Evolutionary conservation across 2,113 vertebrate species (phyloP).

Genomic region (Haemorhous mexicanus): DNA sequence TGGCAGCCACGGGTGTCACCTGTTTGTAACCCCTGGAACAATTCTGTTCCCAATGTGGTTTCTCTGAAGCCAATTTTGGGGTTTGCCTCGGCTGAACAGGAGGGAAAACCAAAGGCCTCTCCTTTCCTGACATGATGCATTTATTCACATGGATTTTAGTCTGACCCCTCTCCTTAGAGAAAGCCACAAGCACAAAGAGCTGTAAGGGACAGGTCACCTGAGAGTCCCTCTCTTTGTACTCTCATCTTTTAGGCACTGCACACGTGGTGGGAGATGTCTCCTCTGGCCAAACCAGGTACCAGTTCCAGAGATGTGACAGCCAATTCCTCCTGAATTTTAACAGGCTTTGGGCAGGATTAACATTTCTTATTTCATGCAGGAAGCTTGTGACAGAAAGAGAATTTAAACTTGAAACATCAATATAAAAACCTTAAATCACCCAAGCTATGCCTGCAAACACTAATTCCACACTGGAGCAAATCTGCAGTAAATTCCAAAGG

Average conservation of each 20-base stretch:
- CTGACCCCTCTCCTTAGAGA: neutral
- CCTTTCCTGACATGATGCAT: neutral
- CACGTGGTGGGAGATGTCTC: neutral
- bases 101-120: neutral
- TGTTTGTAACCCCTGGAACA: neutral
- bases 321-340: neutral
- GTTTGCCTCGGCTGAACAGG: neutral
- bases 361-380: neutral
- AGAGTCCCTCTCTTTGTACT: neutral
- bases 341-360: neutral
- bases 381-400: neutral
- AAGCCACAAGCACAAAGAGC: neutral
- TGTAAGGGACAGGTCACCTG: neutral
- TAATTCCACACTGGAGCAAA: neutral
- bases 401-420: neutral
- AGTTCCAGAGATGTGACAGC: neutral
- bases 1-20: neutral
- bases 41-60: neutral
- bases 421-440: neutral
- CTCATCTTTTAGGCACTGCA: neutral
- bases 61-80: neutral
- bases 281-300: neutral
- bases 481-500: neutral
- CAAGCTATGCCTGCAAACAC: neutral
- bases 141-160: neutral